Base-by-base conservation (phyloP, 2,797 vertebrate genomes). In the Uromys caudimaculatus region DNA sequence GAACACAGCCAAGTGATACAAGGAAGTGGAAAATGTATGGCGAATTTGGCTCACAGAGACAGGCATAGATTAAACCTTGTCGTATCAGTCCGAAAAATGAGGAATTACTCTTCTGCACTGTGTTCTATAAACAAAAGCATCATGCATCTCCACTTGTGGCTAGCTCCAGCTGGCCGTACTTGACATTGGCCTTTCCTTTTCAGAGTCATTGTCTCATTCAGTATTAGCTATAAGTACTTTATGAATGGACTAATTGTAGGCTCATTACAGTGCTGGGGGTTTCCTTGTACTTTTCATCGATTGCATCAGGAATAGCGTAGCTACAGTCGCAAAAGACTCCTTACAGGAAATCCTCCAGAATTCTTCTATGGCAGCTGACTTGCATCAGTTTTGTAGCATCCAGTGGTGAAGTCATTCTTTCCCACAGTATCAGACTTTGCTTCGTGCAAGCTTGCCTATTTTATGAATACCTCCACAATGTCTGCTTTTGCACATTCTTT, bases 11-110 rank as follows among this genome's bases (percentile, higher is more conserved):
- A 89, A 89, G n/a, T 92, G 54, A 95, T 95, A 64, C 19, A 93
- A 96, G 44, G 83, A 96, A 79, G 24, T 83, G 69, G 92, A 90
- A 93, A 97, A 94, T 88, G 52, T 69, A 91, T 73, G 67, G 97
- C 83, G 96, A 95, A 93, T 87, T 96, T 95, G 83, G 90, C 77
- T 95, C n/a, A 35, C 8, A 12, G 83, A 95, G 86, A 78, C 21
- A 64, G 23, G 23, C 62, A 90, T 83, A 82, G 90, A 92, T 95
- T 95, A 83, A 89, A 94, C 79, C 8, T 7, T 32, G 78, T 90
- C 85, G 52, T 24, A 77, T 89, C 92, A 91, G 87, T 91, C 75
- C 77, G 50, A 71, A 81, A 95, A 96, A 95, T 87, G 77, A 97
- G 32, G 41, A 94, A 62, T 93, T 79, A 60, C 67, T 73, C 3